These are phyloP conservation scores for Eudyptes chrysolophus DNA, from an alignment of 2,113 vertebrate species.

Conservation along the genomic window DNA sequence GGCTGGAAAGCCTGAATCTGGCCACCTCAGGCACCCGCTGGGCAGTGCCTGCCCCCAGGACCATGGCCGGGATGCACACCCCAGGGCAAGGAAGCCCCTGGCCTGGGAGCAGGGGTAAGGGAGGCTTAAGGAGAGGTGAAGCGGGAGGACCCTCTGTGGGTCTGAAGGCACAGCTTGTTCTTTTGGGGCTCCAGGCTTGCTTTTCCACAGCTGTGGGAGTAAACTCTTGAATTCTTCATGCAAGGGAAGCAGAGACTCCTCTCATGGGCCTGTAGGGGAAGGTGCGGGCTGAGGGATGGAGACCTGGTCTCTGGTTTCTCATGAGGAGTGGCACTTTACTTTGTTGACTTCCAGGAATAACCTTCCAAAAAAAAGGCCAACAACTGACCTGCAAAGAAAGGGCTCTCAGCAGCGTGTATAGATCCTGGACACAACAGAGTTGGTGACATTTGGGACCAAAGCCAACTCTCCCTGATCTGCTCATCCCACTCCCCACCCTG, in stretches of 20 bases:
- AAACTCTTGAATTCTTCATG: background rate
- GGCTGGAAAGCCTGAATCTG: background rate
- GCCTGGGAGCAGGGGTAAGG: background rate
- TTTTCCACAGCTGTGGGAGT: background rate
- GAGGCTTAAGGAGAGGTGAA: background rate
- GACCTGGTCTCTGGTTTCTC: background rate
- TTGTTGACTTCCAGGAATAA: background rate
- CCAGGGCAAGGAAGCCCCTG: background rate
- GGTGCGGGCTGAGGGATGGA: background rate
- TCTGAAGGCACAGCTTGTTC: background rate
- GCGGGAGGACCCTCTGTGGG: fast-evolving
- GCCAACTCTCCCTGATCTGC: background rate
- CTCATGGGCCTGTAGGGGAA: fast-evolving
- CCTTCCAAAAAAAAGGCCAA: background rate
- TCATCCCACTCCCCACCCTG: background rate
- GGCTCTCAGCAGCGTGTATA: background rate
- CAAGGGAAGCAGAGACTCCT: background rate
- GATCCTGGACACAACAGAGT: background rate
- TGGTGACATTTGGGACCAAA: background rate
- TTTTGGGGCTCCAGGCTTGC: background rate
- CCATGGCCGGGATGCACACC: fast-evolving
- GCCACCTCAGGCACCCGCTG: background rate
- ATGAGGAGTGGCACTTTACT: background rate
- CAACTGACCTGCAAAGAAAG: background rate
- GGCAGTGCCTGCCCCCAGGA: background rate